These are phyloP conservation scores for Octonoba sinensis DNA, from an alignment of 2,888 invertebrate species.

Conservation along the genomic window DNA sequence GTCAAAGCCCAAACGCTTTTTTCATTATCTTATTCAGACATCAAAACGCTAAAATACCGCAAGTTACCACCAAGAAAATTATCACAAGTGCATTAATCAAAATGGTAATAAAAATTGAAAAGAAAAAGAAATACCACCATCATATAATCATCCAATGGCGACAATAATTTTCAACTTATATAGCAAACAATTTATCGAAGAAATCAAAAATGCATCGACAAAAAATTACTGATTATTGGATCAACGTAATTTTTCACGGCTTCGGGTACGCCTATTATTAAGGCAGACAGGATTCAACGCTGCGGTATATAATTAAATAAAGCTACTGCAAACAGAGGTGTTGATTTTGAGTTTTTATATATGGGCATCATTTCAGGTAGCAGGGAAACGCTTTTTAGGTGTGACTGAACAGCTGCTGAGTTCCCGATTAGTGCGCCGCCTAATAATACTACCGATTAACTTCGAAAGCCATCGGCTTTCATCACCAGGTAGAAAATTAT, in stretches of 20 bases:
- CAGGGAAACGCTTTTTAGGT: constrained; percentile 1
- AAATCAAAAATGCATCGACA: background rate
- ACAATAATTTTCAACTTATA: constrained; percentile 45
- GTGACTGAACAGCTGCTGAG: constrained; percentile 11
- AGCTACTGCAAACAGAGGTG: constrained; percentile 61
- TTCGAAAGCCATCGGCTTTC: background rate
- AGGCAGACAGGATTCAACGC: background rate
- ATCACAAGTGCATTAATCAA: constrained; percentile 32
- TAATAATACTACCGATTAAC: constrained; percentile 6
- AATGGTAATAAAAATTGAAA: constrained; percentile 15
- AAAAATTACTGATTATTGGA: constrained; percentile 18
- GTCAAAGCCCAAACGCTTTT: background rate
- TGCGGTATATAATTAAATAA: constrained; percentile 54
- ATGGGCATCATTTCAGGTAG: background rate
- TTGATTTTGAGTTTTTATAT: constrained; percentile 5
- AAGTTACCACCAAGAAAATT: constrained; percentile 39
- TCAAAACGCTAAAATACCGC: constrained; percentile 30
- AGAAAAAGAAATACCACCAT: constrained; percentile 4
- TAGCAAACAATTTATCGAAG: constrained; percentile 39
- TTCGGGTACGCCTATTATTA: constrained; percentile 56
- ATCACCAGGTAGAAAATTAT: too few relatives aligned
- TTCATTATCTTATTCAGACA: constrained; percentile 54
- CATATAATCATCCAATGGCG: constrained; percentile 26
- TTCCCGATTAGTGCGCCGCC: background rate
- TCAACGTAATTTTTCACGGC: constrained; percentile 50